Conservation (phyloP, 2,888 invertebrate genomes). For the Phengaris alcon region DNA sequence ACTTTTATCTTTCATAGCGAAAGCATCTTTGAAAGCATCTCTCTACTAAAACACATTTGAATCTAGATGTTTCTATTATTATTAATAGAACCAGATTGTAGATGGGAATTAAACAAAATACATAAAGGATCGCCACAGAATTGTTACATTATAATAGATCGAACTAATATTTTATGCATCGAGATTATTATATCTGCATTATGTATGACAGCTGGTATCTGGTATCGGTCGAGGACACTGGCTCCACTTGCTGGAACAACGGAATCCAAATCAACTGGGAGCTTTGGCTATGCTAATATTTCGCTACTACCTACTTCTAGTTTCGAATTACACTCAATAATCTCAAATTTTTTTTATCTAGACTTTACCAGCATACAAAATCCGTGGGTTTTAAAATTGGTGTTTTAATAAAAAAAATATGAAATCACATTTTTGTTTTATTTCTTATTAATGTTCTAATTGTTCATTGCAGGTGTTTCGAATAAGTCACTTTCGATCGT, state of each 20-base stretch:
- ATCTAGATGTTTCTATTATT: neutral
- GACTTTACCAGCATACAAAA: neutral
- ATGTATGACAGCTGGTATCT: neutral
- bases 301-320: conserved; percentile 39
- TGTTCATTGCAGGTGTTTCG: conserved; percentile 5
- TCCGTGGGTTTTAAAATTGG: too few species aligned
- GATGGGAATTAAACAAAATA: conserved; percentile 1
- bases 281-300: conserved; percentile 40
- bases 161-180: conserved; percentile 41
- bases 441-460: neutral
- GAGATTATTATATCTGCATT: conserved; percentile 51
- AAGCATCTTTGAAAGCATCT: neutral
- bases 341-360: neutral
- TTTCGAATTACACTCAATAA: conserved; percentile 35
- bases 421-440: neutral
- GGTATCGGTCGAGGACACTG: conserved; percentile 39
- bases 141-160: conserved; percentile 24
- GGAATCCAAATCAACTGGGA: conserved; percentile 45
- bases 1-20: neutral
- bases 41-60: neutral
- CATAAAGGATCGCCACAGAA: neutral
- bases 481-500: neutral
- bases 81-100: conserved; percentile 2
- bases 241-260: conserved; percentile 38
- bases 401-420: neutral